Conservation (phyloP, 2,113 vertebrate species). For the Ammodytes marinus region DNA sequence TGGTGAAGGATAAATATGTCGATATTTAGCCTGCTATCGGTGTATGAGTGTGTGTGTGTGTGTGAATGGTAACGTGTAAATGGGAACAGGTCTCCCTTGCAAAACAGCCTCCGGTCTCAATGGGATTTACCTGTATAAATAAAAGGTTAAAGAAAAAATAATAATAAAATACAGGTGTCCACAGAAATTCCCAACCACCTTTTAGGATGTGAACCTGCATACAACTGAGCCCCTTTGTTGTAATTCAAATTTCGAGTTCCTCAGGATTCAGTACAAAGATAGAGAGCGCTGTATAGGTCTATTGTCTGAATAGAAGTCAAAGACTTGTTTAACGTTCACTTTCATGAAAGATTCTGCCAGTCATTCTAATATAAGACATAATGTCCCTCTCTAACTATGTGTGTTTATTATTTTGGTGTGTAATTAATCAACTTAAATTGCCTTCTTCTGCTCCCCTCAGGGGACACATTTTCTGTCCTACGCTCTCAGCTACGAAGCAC, state of each 20-base stretch:
- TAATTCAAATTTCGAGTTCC: slow-evolving; percentile 28
- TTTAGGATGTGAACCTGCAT: slow-evolving; percentile 1
- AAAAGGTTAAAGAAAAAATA: too few species aligned
- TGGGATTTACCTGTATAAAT: too few species aligned
- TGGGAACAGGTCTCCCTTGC: too few species aligned
- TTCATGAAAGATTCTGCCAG: background rate
- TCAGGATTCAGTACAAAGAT: background rate
- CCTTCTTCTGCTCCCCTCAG: background rate
- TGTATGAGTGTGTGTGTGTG: too few species aligned
- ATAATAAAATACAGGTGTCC: slow-evolving; percentile 39
- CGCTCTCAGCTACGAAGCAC: slow-evolving; percentile 11
- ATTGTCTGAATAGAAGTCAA: background rate
- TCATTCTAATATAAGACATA: background rate
- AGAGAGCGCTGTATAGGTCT: slow-evolving; percentile 1
- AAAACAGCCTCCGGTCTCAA: too few species aligned
- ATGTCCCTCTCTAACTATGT: background rate
- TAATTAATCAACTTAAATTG: background rate
- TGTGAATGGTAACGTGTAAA: too few species aligned
- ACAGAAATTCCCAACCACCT: slow-evolving; percentile 20
- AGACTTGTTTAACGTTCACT: slow-evolving; percentile 1
- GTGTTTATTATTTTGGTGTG: background rate
- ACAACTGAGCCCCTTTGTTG: slow-evolving; percentile 28
- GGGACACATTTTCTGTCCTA: slow-evolving; percentile 7
- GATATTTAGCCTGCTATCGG: too few species aligned
- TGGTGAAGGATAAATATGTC: slow-evolving; percentile 14